Evolutionary conservation across 2,888 invertebrate species (phyloP), one percentile per base, ranked within the genome.

Genomic region (Halocaridina rubra): DNA sequence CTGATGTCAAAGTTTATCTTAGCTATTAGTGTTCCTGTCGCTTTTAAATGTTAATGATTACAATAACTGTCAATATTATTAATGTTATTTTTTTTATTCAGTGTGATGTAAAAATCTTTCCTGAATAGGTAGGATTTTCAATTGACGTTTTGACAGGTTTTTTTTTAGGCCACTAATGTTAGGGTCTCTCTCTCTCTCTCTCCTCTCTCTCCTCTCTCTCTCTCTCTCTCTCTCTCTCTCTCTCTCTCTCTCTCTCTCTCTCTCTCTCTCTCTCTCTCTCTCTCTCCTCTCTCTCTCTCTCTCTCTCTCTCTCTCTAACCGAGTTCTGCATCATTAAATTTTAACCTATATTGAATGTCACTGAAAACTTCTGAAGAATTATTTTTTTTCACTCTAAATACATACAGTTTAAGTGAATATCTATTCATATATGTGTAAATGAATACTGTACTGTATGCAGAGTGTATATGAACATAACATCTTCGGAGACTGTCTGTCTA

Each of bases 381-480:
- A 24, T 24, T 22, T 29, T 22, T 27, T 22, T 10, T 10, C 19
- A 24, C 24, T 5, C 5, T 24, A 27, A 1, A 69, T 69, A 10
- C 16, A 16, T 27, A 8, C 13, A 24, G 29, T 69, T 19, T 13
- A 29, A n/a, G 8, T 71, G 22, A 33, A 33, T 71, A 5, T 71
- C 32, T 32, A 22, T 71, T 32, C 39, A 39, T 71, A 39, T 71
- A 39, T 71, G 71, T 71, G 71, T 71, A 39, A 33, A 39, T 71
- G 71, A 27, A 29, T 71, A 29, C 39, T 22, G 24, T 22, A 33
- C 19, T 71, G n/a, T n/a, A n/a, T 10, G 0, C 19, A 2, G 64
- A 19, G 13, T 61, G 19, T 19, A n/a, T 61, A 27, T 8, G 24
- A 16, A 67, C 5, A 30, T 67, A 16, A 24, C n/a, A 24, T 24